Base-by-base conservation (phyloP, 2,797 vertebrate species). In the Heliangelus exortis region DNA sequence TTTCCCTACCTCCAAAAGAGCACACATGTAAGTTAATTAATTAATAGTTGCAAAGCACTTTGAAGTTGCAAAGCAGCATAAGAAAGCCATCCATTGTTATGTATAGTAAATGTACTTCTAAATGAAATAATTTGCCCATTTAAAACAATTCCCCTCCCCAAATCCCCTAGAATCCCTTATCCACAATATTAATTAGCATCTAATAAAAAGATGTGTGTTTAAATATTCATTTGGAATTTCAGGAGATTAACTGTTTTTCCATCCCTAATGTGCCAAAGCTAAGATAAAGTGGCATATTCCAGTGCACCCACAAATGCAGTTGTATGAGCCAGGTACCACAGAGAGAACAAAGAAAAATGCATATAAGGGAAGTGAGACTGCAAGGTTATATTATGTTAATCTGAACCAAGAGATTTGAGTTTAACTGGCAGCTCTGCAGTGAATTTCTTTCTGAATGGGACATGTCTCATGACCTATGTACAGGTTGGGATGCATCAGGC, bases 1-100 rank as follows among this genome's bases (percentile, higher is more conserved):
- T 77, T 87, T 95, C 87, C 67, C 63, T 95, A 94, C 93, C 86
- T 96, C 93, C 78, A 90, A 90, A 96, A 94, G 86, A 90, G 65
- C 92, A 77, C 0, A 13, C 57, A 53, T 95, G 88, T 47, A 20
- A 47, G 47, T 93, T 94, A 96, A 96, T 95, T 95, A 96, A 90
- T 92, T 90, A 95, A 84, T 86, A 92, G 72, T 93, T 92, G 57
- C 72, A 92, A 94, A 95, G 88, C 81, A 93, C 92, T 96, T 85
- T 92, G 93, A 96, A 95, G 92, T 48, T 95, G 75, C 78, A 95
- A 93, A 95, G 71, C 57, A 74, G 67, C 78, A 83, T 79, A 93
- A 92, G 78, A 93, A 95, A 94, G 71, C 72, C 87, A 62, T 54
- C 88, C 78, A 50, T 87, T 95, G 93, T 87, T 80, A 82, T 66